These are phyloP conservation scores for Zingel zingel DNA, from an alignment of 2,113 vertebrate species.

Conservation along the genomic window DNA sequence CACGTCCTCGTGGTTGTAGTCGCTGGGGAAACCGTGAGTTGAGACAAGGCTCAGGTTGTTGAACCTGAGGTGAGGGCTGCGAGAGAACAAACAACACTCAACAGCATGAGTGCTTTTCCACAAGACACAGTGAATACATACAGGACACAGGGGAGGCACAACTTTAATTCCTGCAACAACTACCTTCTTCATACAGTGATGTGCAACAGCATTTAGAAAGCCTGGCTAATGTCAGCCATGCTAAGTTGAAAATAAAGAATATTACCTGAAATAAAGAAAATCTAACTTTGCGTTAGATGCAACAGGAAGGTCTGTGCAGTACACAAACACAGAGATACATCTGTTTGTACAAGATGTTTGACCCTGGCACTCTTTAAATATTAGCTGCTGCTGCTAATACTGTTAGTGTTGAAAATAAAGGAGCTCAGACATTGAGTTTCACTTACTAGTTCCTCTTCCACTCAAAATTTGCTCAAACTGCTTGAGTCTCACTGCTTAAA, in stretches of 20 bases:
- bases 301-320: background rate
- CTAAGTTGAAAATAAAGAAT: conserved; percentile 1
- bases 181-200: background rate
- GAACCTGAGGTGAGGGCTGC: conserved; percentile 92
- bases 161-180: background rate
- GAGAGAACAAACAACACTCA: conserved; percentile 31
- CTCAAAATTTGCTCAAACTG: background rate
- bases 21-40: conserved; percentile 87
- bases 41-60: conserved; percentile 94
- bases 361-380: background rate
- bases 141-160: background rate
- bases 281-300: background rate
- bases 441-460: background rate
- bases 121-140: background rate
- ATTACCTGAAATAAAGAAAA: background rate
- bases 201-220: background rate
- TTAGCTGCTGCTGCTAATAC: background rate
- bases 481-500: background rate
- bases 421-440: background rate
- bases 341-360: background rate
- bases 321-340: background rate
- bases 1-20: conserved; percentile 65
- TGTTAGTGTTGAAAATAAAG: background rate
- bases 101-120: conserved; percentile 3
- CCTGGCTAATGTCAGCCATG: background rate